These are phyloP conservation scores for Cryptotis parvus DNA, from an alignment of 2,113 vertebrate species.

Conservation along the genomic window DNA sequence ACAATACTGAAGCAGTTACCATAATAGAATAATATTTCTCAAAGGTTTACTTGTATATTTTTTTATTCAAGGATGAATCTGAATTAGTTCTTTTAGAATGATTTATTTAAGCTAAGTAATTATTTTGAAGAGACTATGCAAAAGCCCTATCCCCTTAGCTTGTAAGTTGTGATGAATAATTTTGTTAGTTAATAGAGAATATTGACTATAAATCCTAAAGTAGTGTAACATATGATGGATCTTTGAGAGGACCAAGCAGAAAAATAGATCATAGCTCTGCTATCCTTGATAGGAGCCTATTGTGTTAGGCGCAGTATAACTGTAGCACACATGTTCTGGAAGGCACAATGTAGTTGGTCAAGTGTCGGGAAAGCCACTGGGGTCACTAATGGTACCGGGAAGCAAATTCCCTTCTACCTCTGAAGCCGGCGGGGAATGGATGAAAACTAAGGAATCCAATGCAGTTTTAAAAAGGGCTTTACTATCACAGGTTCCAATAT, in stretches of 20 bases:
- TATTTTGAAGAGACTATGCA: slow-evolving; percentile 35
- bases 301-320: background rate
- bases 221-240: background rate
- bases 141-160: background rate
- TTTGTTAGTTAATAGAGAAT: slow-evolving; percentile 28
- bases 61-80: background rate
- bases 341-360: background rate
- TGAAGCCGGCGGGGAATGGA: no score
- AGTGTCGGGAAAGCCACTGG: no score
- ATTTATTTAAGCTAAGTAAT: slow-evolving; percentile 18
- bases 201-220: background rate
- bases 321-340: background rate
- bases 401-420: no score
- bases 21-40: background rate
- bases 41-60: background rate
- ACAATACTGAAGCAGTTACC: slow-evolving; percentile 13
- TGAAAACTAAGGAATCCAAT: no score
- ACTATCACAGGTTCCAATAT: no score
- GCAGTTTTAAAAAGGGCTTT: no score
- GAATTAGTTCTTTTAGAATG: background rate
- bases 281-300: background rate
- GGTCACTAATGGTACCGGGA: no score
- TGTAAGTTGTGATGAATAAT: background rate
- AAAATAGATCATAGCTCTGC: background rate
- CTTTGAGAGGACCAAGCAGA: background rate